Evolutionary conservation across 2,113 vertebrate genomes (phyloP).

Genomic region (Blennius ocellaris): DNA sequence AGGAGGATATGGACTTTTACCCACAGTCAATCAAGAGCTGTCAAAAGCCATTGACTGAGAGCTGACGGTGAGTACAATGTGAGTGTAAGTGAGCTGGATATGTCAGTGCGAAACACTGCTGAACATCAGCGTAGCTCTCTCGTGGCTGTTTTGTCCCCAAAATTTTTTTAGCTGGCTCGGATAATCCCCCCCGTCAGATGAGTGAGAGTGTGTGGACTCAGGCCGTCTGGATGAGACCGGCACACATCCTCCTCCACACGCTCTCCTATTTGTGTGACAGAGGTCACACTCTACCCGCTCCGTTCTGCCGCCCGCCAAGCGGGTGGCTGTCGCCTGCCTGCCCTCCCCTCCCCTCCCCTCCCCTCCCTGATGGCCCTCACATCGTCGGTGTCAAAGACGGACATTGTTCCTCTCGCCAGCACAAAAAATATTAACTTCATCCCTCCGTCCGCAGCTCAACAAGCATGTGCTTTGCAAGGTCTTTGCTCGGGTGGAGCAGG

Average conservation of each 20-base stretch:
- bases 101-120: not conserved
- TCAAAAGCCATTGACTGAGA: conserved; percentile 1
- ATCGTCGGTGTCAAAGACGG: conserved; percentile 53
- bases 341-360: too few species aligned
- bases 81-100: not conserved
- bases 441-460: conserved; percentile 8
- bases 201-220: conserved; percentile 29
- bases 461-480: conserved; percentile 34
- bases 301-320: conserved; percentile 42
- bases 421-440: conserved; percentile 51
- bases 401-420: conserved; percentile 49
- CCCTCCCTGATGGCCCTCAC: conserved; percentile 21
- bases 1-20: conserved; percentile 4
- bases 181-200: conserved; percentile 60
- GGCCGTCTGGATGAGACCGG: conserved; percentile 41
- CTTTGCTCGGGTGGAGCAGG: conserved; percentile 17
- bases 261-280: conserved; percentile 52
- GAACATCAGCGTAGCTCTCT: conserved; percentile 11
- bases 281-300: conserved; percentile 45
- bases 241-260: conserved; percentile 33
- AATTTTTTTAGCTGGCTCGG: conserved; percentile 9
- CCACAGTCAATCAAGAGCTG: conserved; percentile 22
- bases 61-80: not conserved
- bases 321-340: conserved; percentile 36
- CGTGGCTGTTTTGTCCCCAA: conserved; percentile 19